Evolutionary conservation across 2,888 invertebrate species (phyloP), one percentile per base, ranked within the genome.

Genomic region (Ligdia adustata): DNA sequence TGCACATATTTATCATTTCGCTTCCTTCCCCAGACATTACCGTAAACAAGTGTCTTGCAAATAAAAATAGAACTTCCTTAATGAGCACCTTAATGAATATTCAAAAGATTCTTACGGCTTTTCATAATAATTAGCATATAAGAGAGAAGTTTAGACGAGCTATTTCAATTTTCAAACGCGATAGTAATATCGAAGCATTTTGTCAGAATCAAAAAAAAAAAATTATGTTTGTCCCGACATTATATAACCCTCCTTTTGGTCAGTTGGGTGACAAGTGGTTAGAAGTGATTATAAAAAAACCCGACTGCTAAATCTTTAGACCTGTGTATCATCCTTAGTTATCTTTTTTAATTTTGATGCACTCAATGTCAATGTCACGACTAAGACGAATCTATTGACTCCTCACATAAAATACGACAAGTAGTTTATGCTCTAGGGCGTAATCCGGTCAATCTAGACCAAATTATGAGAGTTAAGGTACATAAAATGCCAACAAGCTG

Each of bases 91-190:
- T 51, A 42, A 55, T 70, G 66, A 71, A 70, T 70, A 70, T 70
- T 67, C 72, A 71, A 44, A 22, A 60, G 52, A 45, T 56, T 15
- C 35, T 52, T 60, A 66, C 60, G 63, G 63, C 57, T 66, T 64
- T 66, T 68, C 66, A 64, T 61, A 64, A 66, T 55, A 71, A n/a
- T 71, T 71, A 56, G 60, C 72, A 71, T 71, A 22, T 3, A 2
- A 4, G 22, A 22, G 22, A 7, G 22, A n/a, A 6, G 22, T 22
- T 22, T 22, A 22, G 7, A 22, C 22, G 22, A 22, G 6, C 7
- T n/a, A 22, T 22, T 22, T 22, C 6, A n/a, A 6, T 1, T 22
- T 22, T 22, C 0, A 22, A 22, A 7, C 7, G 22, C 22, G n/a
- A n/a, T n/a, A n/a, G n/a, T n/a, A n/a, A n/a, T n/a, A n/a, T n/a